phyloP scores from a whole-genome alignment of 2,888 invertebrate genomes.

The Drosophila nr. perissopoda region DNA sequence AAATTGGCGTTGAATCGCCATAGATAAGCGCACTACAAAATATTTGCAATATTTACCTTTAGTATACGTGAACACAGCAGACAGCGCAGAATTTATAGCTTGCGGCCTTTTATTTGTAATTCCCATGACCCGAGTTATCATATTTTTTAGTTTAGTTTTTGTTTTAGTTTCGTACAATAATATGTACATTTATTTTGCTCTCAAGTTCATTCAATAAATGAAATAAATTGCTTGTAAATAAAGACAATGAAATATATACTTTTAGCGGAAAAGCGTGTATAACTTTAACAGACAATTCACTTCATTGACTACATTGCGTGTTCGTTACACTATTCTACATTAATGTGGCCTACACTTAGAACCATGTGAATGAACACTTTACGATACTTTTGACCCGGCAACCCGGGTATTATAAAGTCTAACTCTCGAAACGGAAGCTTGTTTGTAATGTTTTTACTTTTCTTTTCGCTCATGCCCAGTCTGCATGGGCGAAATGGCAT shows the following conservation, averaged over 20 bases:
- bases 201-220: constrained; percentile 33
- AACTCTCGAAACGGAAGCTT: background rate
- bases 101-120: constrained; percentile 34
- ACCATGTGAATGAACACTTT: background rate
- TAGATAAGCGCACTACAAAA: constrained; percentile 13
- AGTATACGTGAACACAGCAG: constrained; percentile 24
- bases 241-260: constrained; percentile 16
- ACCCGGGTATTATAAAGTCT: constrained; percentile 9
- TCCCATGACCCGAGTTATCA: constrained; percentile 23
- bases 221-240: constrained; percentile 59
- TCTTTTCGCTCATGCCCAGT: constrained; percentile 10
- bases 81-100: constrained; percentile 31
- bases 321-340: background rate
- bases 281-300: background rate
- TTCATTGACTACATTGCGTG: background rate
- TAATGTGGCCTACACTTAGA: background rate
- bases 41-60: constrained; percentile 25
- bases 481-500: constrained; percentile 29
- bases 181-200: constrained; percentile 34
- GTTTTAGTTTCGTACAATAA: constrained; percentile 23
- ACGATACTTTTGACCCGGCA: background rate
- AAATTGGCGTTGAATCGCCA: constrained; percentile 15
- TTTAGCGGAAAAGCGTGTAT: background rate
- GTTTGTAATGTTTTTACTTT: constrained; percentile 3
- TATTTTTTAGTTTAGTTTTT: constrained; percentile 24